phyloP scores from a whole-genome alignment of 2,113 vertebrate genomes.

The Rhabdornis inornatus region DNA sequence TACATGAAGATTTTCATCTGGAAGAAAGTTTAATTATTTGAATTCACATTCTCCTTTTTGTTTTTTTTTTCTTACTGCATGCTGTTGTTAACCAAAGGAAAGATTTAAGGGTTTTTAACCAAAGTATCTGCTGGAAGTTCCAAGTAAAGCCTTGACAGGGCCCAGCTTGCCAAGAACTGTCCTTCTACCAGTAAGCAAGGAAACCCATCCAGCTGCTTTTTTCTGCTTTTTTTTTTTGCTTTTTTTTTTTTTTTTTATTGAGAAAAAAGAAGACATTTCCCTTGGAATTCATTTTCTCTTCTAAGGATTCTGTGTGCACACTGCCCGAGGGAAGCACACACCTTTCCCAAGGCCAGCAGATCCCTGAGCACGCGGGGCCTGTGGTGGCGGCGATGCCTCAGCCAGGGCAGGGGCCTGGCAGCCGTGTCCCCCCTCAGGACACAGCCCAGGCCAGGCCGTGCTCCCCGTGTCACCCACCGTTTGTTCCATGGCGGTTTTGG shows the following conservation, averaged over 20 bases:
- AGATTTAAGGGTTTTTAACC: constrained; percentile 51
- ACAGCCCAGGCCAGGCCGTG: accelerated
- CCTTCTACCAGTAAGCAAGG: constrained; percentile 41
- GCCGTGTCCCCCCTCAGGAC: accelerated
- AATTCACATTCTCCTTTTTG: neutral
- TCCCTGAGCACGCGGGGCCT: accelerated
- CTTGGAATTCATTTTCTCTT: neutral
- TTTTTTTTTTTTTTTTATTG: neutral
- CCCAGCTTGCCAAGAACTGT: constrained; percentile 47
- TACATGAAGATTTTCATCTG: constrained; percentile 18
- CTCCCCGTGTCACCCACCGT: accelerated
- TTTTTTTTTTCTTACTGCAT: neutral
- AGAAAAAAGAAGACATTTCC: neutral
- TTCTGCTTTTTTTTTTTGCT: neutral
- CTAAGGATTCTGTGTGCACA: neutral
- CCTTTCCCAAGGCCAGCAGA: constrained; percentile 21
- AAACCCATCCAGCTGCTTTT: neutral
- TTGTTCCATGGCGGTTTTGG: neutral
- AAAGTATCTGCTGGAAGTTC: constrained; percentile 41
- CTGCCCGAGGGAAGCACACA: constrained; percentile 44
- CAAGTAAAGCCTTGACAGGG: constrained; percentile 27
- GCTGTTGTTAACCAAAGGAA: neutral
- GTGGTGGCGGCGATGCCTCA: accelerated
- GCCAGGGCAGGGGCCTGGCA: accelerated
- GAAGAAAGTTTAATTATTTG: neutral